phyloP scores from a whole-genome alignment of 2,888 invertebrate species.

The Oscheius onirici region DNA sequence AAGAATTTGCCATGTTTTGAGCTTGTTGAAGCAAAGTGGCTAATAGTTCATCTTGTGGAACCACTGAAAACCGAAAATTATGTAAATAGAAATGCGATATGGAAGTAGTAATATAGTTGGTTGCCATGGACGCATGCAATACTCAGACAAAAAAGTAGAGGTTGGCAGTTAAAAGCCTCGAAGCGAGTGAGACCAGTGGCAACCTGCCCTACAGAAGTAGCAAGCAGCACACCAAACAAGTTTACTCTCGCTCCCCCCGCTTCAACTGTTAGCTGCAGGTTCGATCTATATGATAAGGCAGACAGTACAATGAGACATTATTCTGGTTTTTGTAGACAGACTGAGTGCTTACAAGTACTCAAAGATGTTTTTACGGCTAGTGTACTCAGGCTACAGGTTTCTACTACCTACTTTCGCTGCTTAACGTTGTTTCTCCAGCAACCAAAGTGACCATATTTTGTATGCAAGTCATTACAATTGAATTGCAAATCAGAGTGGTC shows the following conservation, averaged over 20 bases:
- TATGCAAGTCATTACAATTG: no score
- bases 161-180: no score
- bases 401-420: no score
- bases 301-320: not conserved
- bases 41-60: conserved; percentile 49
- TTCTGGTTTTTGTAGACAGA: no score
- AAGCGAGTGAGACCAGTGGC: conserved; percentile 3
- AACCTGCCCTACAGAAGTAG: conserved; percentile 22
- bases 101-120: not conserved
- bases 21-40: conserved; percentile 54
- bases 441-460: no score
- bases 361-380: no score
- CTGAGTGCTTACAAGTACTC: no score
- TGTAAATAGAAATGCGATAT: not conserved
- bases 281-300: conserved; percentile 11
- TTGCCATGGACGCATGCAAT: no score
- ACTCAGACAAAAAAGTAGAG: no score
- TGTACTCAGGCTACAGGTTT: no score
- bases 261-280: conserved; percentile 3
- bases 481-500: no score
- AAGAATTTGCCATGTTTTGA: conserved; percentile 43
- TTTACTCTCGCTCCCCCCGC: not conserved
- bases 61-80: not conserved
- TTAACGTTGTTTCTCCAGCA: no score
- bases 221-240: conserved; percentile 21